Evolutionary conservation across 2,888 invertebrate species (phyloP).

Genomic region (Yponomeuta plumbellus): DNA sequence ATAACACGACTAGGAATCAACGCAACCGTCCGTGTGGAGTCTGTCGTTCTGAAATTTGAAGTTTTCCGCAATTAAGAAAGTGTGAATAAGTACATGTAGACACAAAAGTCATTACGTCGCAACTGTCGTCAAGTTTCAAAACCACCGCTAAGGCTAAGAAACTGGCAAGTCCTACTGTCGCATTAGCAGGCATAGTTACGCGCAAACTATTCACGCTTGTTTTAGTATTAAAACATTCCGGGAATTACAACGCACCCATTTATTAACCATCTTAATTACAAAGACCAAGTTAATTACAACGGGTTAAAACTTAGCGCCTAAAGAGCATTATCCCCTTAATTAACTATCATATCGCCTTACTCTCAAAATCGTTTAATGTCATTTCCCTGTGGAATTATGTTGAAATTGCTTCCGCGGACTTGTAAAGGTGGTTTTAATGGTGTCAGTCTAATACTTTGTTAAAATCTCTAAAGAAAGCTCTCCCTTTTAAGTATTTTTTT

Average conservation of each 20-base stretch:
- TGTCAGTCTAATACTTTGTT: slow-evolving; percentile 3
- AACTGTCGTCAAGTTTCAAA: slow-evolving; percentile 36
- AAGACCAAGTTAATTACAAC: slow-evolving; percentile 68
- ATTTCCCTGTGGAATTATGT: slow-evolving; percentile 47
- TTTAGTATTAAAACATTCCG: slow-evolving; percentile 71
- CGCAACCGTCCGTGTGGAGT: background rate
- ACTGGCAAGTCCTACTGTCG: slow-evolving; percentile 36
- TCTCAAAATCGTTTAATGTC: slow-evolving; percentile 57
- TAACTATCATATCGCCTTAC: slow-evolving; percentile 50
- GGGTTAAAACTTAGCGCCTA: slow-evolving; percentile 66
- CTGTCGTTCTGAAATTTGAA: background rate
- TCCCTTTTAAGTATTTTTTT: background rate
- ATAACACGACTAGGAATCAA: background rate
- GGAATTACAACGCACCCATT: slow-evolving; percentile 68
- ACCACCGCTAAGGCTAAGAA: slow-evolving; percentile 38
- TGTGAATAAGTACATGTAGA: slow-evolving; percentile 28
- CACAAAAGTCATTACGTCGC: slow-evolving; percentile 36
- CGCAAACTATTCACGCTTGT: slow-evolving; percentile 54
- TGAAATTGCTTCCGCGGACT: slow-evolving; percentile 46
- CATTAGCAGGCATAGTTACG: slow-evolving; percentile 52
- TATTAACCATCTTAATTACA: slow-evolving; percentile 74
- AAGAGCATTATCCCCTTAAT: slow-evolving; percentile 66
- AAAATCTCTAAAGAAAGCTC: background rate
- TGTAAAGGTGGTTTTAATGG: slow-evolving; percentile 31
- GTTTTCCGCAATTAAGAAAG: slow-evolving; percentile 1